These are phyloP conservation scores for Catocala fraxini DNA, from an alignment of 2,888 invertebrate species.

Conservation along the genomic window DNA sequence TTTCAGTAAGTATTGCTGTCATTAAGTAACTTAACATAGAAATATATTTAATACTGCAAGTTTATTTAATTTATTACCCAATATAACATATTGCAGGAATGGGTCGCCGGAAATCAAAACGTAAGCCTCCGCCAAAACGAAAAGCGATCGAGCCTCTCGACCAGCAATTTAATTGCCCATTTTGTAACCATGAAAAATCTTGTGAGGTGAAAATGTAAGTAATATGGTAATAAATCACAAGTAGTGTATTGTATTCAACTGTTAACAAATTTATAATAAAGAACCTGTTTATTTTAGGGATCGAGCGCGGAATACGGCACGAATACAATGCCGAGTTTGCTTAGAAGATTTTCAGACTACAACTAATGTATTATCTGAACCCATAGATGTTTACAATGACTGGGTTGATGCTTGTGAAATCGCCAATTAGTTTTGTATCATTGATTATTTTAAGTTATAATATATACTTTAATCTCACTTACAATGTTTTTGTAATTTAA, in stretches of 20 bases:
- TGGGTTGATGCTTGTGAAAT: constrained; percentile 99
- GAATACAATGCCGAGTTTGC: constrained; percentile 98
- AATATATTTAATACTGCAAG: no score
- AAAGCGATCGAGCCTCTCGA: constrained; percentile 98
- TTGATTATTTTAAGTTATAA: constrained; percentile 41
- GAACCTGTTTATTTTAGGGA: constrained; percentile 90
- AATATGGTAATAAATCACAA: constrained; percentile 1
- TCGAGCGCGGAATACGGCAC: constrained; percentile 96
- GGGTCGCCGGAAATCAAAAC: constrained; percentile 98
- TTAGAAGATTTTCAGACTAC: constrained; percentile 98
- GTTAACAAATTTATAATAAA: not conserved
- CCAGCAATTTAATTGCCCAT: constrained; percentile 99
- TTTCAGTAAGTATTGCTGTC: no score
- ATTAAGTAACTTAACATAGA: no score
- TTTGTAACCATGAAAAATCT: constrained; percentile 99
- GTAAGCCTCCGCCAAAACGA: constrained; percentile 98
- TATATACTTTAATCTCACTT: constrained; percentile 35
- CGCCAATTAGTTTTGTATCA: constrained; percentile 88
- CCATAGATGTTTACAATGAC: constrained; percentile 99
- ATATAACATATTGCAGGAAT: constrained; percentile 82
- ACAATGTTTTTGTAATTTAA: not conserved
- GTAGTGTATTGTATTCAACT: not conserved
- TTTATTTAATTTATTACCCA: not conserved
- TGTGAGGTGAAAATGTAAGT: constrained; percentile 99
- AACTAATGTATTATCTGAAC: constrained; percentile 98